Conservation (phyloP, 2,113 vertebrate species). For the Paraplagusia blochii region DNA sequence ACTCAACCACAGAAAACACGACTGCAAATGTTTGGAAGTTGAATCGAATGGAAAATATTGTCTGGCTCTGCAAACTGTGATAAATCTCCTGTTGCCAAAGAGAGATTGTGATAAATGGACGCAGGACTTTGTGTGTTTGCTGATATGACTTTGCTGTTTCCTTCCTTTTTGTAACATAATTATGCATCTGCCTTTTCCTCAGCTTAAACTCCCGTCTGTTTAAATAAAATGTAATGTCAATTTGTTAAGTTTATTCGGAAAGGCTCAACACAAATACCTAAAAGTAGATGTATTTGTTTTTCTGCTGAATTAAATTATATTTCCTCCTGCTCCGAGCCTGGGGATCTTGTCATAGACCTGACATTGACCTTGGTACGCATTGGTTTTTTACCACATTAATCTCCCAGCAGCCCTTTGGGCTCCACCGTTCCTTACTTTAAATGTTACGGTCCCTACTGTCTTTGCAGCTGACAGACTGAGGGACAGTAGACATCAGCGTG, state of each 20-base stretch:
- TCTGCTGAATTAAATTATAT: constrained; percentile 10
- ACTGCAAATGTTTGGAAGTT: constrained; percentile 10
- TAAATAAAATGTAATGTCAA: too few relatives aligned
- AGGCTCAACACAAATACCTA: too few relatives aligned
- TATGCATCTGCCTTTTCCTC: too few relatives aligned
- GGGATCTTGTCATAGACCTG: not conserved
- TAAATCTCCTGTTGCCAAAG: constrained; percentile 3
- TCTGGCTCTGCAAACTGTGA: constrained; percentile 2
- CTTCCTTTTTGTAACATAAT: not conserved
- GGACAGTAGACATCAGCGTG: constrained; percentile 15
- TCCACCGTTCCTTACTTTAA: too few relatives aligned
- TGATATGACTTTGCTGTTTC: constrained; percentile 2
- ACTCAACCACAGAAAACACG: constrained; percentile 27
- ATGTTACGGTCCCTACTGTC: too few relatives aligned
- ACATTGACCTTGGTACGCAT: constrained; percentile 21
- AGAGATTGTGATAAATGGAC: not conserved
- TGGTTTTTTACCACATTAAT: too few relatives aligned
- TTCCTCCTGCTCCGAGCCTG: constrained; percentile 7
- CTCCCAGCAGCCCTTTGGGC: too few relatives aligned
- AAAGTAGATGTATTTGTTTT: too few relatives aligned
- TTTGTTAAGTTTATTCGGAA: too few relatives aligned
- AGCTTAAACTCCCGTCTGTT: too few relatives aligned
- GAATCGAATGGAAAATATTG: constrained; percentile 23
- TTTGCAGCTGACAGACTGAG: not conserved
- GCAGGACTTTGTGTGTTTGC: not conserved